Base-by-base conservation (phyloP, 23 tunicate genomes). In the Trididemnum miniatum region DNA sequence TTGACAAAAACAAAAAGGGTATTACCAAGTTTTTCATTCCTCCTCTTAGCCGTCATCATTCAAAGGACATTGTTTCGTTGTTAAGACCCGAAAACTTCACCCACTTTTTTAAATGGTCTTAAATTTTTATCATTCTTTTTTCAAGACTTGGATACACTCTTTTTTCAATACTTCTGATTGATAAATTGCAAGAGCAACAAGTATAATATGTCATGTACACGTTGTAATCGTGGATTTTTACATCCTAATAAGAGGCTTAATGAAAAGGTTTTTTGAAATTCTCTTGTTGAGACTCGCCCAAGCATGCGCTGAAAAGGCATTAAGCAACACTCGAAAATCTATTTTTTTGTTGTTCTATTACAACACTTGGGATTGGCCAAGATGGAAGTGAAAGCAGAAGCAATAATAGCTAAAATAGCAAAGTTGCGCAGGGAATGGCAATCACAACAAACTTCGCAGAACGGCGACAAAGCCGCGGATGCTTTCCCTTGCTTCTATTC, bases 381-480 rank as follows among this genome's bases (percentile, higher is more conserved):
- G 22, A 74, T 74, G 60, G 59, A 37, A 36, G 31, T 74, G 59
- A 74, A 74, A 74, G 79, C 59, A 31, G 38, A 62, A n/a, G 76
- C 76, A 71, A 71, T 33, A 74, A 74, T 44, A 37, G 59, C 60
- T 74, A 32, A 25, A 52, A 52, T 52, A 77, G 51, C 67, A 77
- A 31, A 12, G 18, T 23, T 31, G 24, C 35, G 66, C 66, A 52
- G 25, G 44, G 30, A 77, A 52, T 51, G 51, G 67, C 66, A 77
- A 77, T 77, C 82, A 77, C 35, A 77, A 77, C 82, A 77, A 77
- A 77, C 67, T 37, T 34, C 79, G 79, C 79, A 51, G 66, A 34
- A 57, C 51, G 49, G n/a, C 25, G 67, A 77, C 82, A 77, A 77
- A 77, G 75, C 75, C 67, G 26, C 2, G 2, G 51, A 51, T 77